phyloP scores from a whole-genome alignment of 2,888 invertebrate species.

The Melanostoma scalare region DNA sequence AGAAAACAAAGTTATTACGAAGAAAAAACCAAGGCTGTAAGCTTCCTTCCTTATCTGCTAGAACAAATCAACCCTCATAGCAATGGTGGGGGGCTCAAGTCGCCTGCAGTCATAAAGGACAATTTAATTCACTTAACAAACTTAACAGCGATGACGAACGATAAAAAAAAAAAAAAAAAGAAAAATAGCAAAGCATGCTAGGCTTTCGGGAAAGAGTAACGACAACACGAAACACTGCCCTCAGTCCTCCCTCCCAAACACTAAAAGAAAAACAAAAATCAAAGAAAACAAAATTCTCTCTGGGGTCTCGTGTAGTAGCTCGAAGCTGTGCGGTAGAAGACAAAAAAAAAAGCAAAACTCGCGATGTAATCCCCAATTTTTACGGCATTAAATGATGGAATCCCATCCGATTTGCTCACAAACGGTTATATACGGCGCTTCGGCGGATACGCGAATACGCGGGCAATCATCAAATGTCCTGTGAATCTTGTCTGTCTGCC shows the following conservation, averaged over 20 bases:
- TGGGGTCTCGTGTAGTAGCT: neutral
- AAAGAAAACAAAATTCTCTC: slow-evolving; percentile 52
- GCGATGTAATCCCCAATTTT: slow-evolving; percentile 72
- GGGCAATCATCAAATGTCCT: slow-evolving; percentile 72
- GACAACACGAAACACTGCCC: slow-evolving; percentile 23
- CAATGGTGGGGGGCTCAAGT: neutral
- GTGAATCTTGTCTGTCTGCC: slow-evolving; percentile 51
- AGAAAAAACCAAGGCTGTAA: slow-evolving; percentile 12
- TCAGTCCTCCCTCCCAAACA: neutral
- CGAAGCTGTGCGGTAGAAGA: neutral
- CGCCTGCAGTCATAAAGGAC: slow-evolving; percentile 61
- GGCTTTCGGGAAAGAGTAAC: no score
- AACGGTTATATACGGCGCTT: neutral
- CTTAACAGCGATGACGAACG: slow-evolving; percentile 70
- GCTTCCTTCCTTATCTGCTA: slow-evolving; percentile 31
- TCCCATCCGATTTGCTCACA: slow-evolving; percentile 70
- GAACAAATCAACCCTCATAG: slow-evolving; percentile 58
- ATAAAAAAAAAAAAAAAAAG: slow-evolving; percentile 53
- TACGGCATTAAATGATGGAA: slow-evolving; percentile 72
- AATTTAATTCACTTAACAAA: slow-evolving; percentile 72
- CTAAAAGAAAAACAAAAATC: slow-evolving; percentile 34
- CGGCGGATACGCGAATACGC: slow-evolving; percentile 25
- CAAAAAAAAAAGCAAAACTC: slow-evolving; percentile 66
- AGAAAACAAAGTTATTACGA: slow-evolving; percentile 44
- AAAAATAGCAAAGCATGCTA: neutral